Evolutionary conservation across 2,888 invertebrate genomes (phyloP).

Genomic region (Synanthedon myopaeformis): DNA sequence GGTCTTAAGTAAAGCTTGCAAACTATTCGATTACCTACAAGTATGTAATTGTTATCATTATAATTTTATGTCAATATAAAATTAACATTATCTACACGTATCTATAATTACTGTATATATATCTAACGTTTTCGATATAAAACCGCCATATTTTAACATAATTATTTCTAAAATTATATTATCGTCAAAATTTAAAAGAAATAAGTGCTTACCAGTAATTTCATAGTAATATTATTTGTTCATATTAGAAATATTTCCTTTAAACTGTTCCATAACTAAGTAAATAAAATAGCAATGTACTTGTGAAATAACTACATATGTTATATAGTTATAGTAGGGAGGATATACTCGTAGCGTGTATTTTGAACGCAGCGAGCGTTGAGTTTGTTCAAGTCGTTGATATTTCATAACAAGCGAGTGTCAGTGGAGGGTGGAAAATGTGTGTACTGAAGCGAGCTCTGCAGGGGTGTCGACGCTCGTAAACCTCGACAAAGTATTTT

Average conservation of each 20-base stretch:
- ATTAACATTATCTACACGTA: no score
- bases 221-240: no score
- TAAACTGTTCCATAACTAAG: background rate
- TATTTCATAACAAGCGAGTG: slow-evolving; percentile 53
- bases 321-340: background rate
- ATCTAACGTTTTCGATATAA: no score
- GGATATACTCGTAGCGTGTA: background rate
- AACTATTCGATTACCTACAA: no score
- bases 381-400: slow-evolving; percentile 23
- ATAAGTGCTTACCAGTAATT: no score
- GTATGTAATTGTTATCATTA: no score
- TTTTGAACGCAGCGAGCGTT: slow-evolving; percentile 1
- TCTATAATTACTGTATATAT: no score
- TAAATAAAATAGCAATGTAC: background rate
- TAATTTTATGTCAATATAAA: no score
- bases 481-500: slow-evolving; percentile 61
- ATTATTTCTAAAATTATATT: no score
- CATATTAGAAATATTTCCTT: background rate
- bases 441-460: slow-evolving; percentile 25
- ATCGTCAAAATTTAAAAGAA: no score
- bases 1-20: no score
- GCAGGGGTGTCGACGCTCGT: slow-evolving; percentile 48
- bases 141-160: no score
- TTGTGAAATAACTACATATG: background rate
- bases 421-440: slow-evolving; percentile 24